Conservation (phyloP, 2,797 vertebrate species). For the Helicolenus hilgendorfi region DNA sequence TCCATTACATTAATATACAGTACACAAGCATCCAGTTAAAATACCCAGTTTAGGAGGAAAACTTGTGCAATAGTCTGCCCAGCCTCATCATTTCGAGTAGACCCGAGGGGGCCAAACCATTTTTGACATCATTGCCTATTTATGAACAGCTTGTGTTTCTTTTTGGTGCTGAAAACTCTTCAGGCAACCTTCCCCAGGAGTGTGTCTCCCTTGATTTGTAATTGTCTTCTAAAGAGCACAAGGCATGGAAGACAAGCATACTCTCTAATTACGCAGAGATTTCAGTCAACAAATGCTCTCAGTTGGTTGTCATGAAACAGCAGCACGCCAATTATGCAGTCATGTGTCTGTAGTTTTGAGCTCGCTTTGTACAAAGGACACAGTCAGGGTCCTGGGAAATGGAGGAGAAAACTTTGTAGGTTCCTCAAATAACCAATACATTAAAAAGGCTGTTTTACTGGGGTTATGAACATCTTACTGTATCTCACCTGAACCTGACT, state of each 20-base stretch:
- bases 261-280: slow-evolving; percentile 77
- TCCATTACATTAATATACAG: neutral
- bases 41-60: slow-evolving; percentile 12
- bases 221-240: slow-evolving; percentile 79
- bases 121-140: slow-evolving; percentile 64
- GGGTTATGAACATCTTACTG: neutral
- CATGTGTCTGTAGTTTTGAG: slow-evolving; percentile 54
- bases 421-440: slow-evolving; percentile 20
- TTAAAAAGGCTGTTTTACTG: slow-evolving; percentile 7
- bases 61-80: slow-evolving; percentile 9
- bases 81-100: slow-evolving; percentile 60
- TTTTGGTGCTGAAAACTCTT: slow-evolving; percentile 54
- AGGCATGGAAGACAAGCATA: slow-evolving; percentile 60
- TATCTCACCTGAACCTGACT: neutral
- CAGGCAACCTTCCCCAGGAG: slow-evolving; percentile 60
- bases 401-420: slow-evolving; percentile 9
- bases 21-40: neutral
- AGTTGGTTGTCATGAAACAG: slow-evolving; percentile 78
- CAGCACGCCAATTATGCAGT: slow-evolving; percentile 73
- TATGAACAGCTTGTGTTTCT: slow-evolving; percentile 49
- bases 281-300: slow-evolving; percentile 77
- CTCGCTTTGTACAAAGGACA: slow-evolving; percentile 24
- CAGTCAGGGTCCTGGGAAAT: slow-evolving; percentile 24
- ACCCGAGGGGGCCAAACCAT: slow-evolving; percentile 44
- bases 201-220: slow-evolving; percentile 76